phyloP scores from a whole-genome alignment of 2,888 invertebrate species.

The Cremastobaeus sp. region DNA sequence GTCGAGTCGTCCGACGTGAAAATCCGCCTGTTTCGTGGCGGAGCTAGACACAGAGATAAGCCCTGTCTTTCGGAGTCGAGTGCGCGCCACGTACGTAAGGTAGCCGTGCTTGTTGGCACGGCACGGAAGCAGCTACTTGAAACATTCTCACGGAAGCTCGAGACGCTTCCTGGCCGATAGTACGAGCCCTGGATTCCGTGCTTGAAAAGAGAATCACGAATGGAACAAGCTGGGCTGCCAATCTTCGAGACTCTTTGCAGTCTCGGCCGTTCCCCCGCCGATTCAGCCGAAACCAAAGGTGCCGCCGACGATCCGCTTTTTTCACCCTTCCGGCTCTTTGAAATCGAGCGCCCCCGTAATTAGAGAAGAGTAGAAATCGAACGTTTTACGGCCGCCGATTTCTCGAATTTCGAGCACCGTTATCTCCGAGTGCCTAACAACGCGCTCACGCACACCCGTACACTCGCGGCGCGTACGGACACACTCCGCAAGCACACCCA shows the following conservation, averaged over 20 bases:
- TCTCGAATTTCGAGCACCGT: slow-evolving; percentile 28
- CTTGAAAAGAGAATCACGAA: slow-evolving; percentile 54
- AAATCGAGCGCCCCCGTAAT: neutral
- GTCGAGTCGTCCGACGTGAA: slow-evolving; percentile 41
- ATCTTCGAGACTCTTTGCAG: slow-evolving; percentile 38
- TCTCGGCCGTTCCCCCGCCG: slow-evolving; percentile 43
- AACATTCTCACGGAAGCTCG: slow-evolving; percentile 60
- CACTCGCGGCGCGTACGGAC: slow-evolving; percentile 3
- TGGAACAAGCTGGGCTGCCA: slow-evolving; percentile 48
- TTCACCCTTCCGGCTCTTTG: slow-evolving; percentile 21
- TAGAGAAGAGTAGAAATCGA: neutral
- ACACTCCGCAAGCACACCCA: slow-evolving; percentile 19
- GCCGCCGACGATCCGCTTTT: slow-evolving; percentile 37
- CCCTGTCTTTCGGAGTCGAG: slow-evolving; percentile 58
- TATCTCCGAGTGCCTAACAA: neutral
- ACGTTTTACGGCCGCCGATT: slow-evolving; percentile 23
- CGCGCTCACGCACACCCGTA: slow-evolving; percentile 11
- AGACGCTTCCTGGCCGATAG: slow-evolving; percentile 59
- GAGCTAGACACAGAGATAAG: slow-evolving; percentile 55
- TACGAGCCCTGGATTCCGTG: slow-evolving; percentile 53
- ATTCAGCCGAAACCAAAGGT: slow-evolving; percentile 47
- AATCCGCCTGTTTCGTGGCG: slow-evolving; percentile 46
- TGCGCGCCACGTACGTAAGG: slow-evolving; percentile 53
- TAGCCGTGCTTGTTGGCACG: slow-evolving; percentile 52
- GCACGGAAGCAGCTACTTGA: slow-evolving; percentile 61